Evolutionary conservation across 2,113 vertebrate genomes (phyloP), one percentile per base, ranked within the genome.

Genomic region (Aldabrachelys gigantea): DNA sequence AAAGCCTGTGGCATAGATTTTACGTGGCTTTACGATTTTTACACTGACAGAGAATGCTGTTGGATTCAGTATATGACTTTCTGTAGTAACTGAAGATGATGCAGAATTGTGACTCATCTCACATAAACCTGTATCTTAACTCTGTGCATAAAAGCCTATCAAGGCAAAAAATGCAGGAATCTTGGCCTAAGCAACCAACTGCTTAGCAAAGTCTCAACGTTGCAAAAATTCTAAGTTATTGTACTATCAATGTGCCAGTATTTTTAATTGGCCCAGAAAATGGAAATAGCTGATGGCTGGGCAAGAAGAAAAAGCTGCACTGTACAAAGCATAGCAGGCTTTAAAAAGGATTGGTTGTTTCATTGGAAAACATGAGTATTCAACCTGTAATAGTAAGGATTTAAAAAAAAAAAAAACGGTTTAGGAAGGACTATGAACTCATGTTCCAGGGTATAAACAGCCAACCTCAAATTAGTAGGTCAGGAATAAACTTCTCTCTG

Each of bases 291-390:
- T 94, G 92, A 80, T 59, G 41, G 44, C 78, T 38, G 29, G 62
- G 65, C 8, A 12, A 52, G 87, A 13, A 56, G 87, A 35, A 53
- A 29, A 72, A 78, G 2, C 13, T 11, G 0, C 0, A 27, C 1
- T 21, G 53, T 80, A 38, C 1, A 3, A 25, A 78, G 41, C 47
- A 53, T 1, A 2, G 29, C 6, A 1, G 3, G 81, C 50, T 75
- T 41, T 44, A 27, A 59, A 59, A 16, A 41, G 9, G 38, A 76
- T 14, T 47, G 75, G 2, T 22, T 1, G 2, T 24, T 82, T 41
- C 31, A 0, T 17, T 27, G 49, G n/a, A 4, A 25, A 44, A 52
- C 56, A 80, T 52, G 35, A 1, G 0, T 0, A 25, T 16, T 31
- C 49, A 83, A 41, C 79, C 27, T 59, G 0, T 1, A 72, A 72